A percentile compares a stretch with the other conserved stretches of the same genome.
These are phyloP conservation scores for Melieria crassipennis DNA, from an alignment of 2,888 invertebrate species.

Conservation along the genomic window DNA sequence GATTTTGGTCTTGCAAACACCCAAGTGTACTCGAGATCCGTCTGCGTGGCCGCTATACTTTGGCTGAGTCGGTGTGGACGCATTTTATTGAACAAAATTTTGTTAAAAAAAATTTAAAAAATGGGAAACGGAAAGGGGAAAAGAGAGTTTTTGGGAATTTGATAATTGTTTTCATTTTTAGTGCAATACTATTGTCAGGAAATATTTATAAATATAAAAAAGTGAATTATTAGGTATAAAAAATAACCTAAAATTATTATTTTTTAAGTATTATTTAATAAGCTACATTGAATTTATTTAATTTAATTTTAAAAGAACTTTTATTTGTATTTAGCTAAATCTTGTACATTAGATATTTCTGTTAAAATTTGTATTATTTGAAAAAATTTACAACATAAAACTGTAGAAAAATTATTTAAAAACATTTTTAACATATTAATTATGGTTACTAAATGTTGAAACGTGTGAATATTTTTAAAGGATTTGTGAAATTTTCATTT, in stretches of 20 bases:
- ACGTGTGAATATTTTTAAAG: too few species aligned
- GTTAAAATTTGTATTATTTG: too few species aligned
- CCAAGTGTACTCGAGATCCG: constrained; percentile 61
- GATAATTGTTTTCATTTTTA: constrained; percentile 27
- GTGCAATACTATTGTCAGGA: constrained; percentile 31
- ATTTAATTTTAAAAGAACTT: neutral
- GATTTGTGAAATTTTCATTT: too few species aligned
- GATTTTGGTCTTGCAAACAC: constrained; percentile 63
- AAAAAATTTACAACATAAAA: too few species aligned
- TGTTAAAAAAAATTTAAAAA: constrained; percentile 9
- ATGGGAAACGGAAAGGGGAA: constrained; percentile 20
- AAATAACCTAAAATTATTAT: too few species aligned
- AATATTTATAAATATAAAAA: constrained; percentile 4
- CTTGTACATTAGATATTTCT: neutral
- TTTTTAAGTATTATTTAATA: neutral
- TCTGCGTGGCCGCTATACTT: constrained; percentile 39
- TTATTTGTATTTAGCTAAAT: neutral
- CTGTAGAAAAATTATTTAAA: too few species aligned
- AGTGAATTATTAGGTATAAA: neutral
- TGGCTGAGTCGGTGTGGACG: constrained; percentile 30
- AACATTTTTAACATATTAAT: too few species aligned
- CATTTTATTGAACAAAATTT: neutral
- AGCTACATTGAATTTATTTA: neutral
- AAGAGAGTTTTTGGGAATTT: constrained; percentile 22
- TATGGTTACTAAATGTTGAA: too few species aligned